A percentile compares a stretch with the other conserved stretches of the same genome.
These are phyloP conservation scores for Trichonephila inaurata DNA, from an alignment of 1,140 invertebrate species.

Conservation along the genomic window DNA sequence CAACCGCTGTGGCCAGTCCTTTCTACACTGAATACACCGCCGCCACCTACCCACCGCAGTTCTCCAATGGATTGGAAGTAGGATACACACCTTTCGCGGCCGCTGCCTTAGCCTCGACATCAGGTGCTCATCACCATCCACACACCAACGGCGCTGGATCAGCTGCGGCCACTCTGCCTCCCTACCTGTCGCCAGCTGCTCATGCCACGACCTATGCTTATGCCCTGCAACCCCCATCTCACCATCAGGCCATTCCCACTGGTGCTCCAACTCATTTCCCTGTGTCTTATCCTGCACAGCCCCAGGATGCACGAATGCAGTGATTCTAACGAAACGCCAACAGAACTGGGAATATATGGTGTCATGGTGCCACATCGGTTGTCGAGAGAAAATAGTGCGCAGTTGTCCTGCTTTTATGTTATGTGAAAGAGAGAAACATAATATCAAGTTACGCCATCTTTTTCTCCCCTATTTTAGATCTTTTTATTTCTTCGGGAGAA, in stretches of 20 bases:
- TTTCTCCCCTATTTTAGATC: no score
- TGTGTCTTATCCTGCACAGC: constrained; percentile 73
- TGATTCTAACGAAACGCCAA: neutral
- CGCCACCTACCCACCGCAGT: constrained; percentile 78
- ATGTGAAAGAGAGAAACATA: no score
- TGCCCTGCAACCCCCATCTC: constrained; percentile 50
- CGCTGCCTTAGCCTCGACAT: constrained; percentile 85
- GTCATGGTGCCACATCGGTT: no score
- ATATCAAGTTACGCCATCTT: no score
- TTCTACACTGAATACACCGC: constrained; percentile 87
- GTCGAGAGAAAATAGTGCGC: no score
- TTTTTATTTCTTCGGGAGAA: no score
- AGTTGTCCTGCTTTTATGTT: no score
- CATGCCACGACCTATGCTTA: constrained; percentile 31
- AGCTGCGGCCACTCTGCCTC: constrained; percentile 85
- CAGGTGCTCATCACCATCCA: constrained; percentile 77
- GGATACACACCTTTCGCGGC: constrained; percentile 23
- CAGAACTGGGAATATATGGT: neutral
- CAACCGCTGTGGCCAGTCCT: constrained; percentile 79
- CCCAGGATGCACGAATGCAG: constrained; percentile 76
- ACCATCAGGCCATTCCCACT: constrained; percentile 54
- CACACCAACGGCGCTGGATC: constrained; percentile 77
- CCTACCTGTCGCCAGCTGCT: constrained; percentile 80
- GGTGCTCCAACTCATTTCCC: constrained; percentile 72
- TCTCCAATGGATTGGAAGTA: constrained; percentile 65